Evolutionary conservation across 2,113 vertebrate species (phyloP).

Genomic region (Odocoileus virginianus): DNA sequence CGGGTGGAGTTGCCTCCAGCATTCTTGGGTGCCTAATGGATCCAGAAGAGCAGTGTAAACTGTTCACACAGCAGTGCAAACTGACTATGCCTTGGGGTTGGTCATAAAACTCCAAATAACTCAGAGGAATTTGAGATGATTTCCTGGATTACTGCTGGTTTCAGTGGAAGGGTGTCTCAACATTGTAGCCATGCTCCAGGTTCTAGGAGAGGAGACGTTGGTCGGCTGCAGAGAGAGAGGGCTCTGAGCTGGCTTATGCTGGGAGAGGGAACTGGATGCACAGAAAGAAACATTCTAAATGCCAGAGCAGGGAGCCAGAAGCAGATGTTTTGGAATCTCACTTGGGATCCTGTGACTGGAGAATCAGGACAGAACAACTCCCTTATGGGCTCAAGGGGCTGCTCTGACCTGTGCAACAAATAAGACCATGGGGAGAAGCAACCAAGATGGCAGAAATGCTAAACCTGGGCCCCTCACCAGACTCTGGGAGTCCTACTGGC

Average conservation of each 20-base stretch:
- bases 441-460: background rate
- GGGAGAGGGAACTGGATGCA: too few species aligned
- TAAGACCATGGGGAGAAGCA: background rate
- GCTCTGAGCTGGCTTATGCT: background rate
- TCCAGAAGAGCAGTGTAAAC: background rate
- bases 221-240: background rate
- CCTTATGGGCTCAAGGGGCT: background rate
- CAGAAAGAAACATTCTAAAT: background rate
- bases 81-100: background rate
- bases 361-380: background rate
- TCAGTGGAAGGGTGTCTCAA: background rate
- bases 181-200: background rate
- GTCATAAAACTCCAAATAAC: background rate
- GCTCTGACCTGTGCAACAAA: background rate
- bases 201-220: background rate
- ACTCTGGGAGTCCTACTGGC: background rate
- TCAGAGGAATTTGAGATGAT: background rate
- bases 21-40: background rate
- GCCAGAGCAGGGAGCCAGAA: background rate
- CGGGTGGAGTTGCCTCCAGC: too few species aligned
- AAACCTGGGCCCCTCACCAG: background rate
- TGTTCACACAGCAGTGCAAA: too few species aligned
- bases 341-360: background rate
- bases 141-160: background rate
- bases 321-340: background rate